Conservation (phyloP, 2,888 invertebrate genomes). For the Axea sp. region DNA sequence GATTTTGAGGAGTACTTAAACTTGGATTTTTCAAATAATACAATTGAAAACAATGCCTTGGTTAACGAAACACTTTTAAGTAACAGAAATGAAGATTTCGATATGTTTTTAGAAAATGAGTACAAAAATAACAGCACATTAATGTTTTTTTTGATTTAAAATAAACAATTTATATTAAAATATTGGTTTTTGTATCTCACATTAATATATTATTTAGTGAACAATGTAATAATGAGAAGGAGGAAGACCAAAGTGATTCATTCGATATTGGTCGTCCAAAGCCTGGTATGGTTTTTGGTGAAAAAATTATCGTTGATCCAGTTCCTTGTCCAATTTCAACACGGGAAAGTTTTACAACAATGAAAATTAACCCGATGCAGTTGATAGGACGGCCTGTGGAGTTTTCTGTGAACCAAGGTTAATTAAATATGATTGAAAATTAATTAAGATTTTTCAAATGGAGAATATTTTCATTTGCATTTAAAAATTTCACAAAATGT, state of each 20-base stretch:
- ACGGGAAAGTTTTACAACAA: constrained; percentile 76
- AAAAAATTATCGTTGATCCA: constrained; percentile 76
- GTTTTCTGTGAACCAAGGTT: constrained; percentile 67
- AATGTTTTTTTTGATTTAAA: too few relatives aligned
- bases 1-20: constrained; percentile 52
- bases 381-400: constrained; percentile 69
- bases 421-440: too few relatives aligned
- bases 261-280: constrained; percentile 71
- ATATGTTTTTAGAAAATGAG: not conserved
- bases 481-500: too few relatives aligned
- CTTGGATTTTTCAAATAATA: constrained; percentile 16
- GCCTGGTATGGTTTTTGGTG: constrained; percentile 75
- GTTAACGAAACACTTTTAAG: constrained; percentile 4
- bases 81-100: constrained; percentile 3
- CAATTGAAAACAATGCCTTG: constrained; percentile 7
- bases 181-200: too few relatives aligned
- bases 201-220: too few relatives aligned
- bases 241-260: constrained; percentile 20
- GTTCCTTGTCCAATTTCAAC: constrained; percentile 75
- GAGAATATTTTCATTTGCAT: too few relatives aligned
- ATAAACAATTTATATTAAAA: too few relatives aligned
- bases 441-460: too few relatives aligned
- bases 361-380: constrained; percentile 74
- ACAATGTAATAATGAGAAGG: not conserved
- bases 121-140: too few relatives aligned